Evolutionary conservation across 2,888 invertebrate genomes (phyloP).

Genomic region (Pseudococcus viburni): DNA sequence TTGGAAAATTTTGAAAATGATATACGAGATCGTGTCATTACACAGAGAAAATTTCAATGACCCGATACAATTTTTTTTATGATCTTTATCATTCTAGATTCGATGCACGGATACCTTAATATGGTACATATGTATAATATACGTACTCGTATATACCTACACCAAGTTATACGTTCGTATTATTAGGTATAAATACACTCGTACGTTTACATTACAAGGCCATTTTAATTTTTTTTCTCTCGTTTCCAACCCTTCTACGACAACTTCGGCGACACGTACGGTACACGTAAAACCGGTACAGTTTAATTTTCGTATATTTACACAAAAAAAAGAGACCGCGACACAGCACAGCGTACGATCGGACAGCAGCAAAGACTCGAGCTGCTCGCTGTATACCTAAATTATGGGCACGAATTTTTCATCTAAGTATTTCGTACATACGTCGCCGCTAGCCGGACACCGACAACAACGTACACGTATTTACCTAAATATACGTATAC

Average conservation of each 20-base stretch:
- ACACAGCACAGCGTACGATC: no score
- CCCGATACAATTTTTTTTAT: neutral
- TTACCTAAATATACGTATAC: constrained; percentile 30
- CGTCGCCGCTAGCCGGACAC: constrained; percentile 24
- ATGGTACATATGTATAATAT: neutral
- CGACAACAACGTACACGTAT: neutral
- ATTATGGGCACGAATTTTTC: constrained; percentile 54
- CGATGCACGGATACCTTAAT: neutral
- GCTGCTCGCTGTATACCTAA: neutral
- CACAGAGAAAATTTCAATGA: neutral
- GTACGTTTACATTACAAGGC: neutral
- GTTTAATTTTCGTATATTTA: constrained; percentile 15
- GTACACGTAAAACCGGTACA: constrained; percentile 20
- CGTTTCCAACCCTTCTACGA: constrained; percentile 6
- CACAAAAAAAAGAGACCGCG: neutral
- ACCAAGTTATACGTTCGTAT: no score
- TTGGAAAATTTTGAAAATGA: neutral
- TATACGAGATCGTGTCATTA: neutral
- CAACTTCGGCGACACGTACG: neutral
- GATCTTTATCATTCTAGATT: neutral
- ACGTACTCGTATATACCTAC: neutral
- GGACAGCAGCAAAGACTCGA: neutral
- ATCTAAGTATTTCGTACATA: constrained; percentile 39
- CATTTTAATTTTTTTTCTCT: constrained; percentile 26
- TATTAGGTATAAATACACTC: neutral